Percentiles rank a stretch among this genome's conserved stretches.
These are phyloP conservation scores for Pimpla rufipes DNA, from an alignment of 2,888 invertebrate genomes.

Conservation along the genomic window DNA sequence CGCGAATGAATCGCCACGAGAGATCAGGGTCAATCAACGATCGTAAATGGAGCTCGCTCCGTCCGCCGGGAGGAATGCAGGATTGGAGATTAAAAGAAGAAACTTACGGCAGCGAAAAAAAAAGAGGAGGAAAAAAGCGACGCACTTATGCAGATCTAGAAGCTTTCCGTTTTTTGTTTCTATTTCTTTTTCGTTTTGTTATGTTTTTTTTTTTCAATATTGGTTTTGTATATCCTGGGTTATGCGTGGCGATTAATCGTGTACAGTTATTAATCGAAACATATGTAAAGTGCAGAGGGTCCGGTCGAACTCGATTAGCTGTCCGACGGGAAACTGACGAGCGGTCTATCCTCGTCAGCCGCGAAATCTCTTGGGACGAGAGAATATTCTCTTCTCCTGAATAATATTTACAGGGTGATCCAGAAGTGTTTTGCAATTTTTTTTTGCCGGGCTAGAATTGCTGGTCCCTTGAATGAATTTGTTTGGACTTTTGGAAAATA, in stretches of 20 bases:
- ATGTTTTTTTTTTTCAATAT: slow-evolving; percentile 1
- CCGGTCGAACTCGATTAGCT: slow-evolving; percentile 47
- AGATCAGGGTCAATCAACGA: slow-evolving; percentile 63
- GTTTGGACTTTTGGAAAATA: too few relatives aligned
- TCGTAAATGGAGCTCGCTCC: slow-evolving; percentile 53
- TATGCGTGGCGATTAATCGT: slow-evolving; percentile 29
- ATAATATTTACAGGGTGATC: neutral
- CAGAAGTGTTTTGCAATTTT: too few relatives aligned
- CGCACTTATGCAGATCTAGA: slow-evolving; percentile 5
- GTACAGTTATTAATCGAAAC: slow-evolving; percentile 46
- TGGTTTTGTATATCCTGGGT: slow-evolving; percentile 3
- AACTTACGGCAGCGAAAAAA: neutral
- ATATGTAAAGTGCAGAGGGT: slow-evolving; percentile 36
- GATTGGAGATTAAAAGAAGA: slow-evolving; percentile 24
- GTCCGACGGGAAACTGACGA: slow-evolving; percentile 37
- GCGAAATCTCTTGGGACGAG: slow-evolving; percentile 9
- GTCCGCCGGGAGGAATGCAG: slow-evolving; percentile 39
- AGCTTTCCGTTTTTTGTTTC: slow-evolving; percentile 7
- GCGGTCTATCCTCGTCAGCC: slow-evolving; percentile 41
- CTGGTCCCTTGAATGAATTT: too few relatives aligned
- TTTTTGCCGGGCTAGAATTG: too few relatives aligned
- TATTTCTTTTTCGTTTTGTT: neutral
- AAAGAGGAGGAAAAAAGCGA: neutral
- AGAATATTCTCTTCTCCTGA: neutral
- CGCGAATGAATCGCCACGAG: slow-evolving; percentile 49